Conservation (phyloP, 2,888 invertebrate genomes). For the Magallana nippona region DNA sequence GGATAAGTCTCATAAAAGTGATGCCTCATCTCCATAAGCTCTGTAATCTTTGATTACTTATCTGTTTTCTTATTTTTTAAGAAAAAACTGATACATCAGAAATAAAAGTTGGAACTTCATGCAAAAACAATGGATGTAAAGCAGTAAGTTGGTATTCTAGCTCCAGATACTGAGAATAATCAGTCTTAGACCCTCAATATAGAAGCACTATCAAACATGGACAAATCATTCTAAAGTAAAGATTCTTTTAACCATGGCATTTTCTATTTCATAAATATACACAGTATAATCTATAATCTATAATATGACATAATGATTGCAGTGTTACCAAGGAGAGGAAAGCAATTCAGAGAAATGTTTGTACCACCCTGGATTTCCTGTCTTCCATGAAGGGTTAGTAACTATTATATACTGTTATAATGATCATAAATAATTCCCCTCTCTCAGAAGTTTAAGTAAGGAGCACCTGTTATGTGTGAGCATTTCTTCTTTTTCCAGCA, state of each 20-base stretch:
- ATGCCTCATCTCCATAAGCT: too few species aligned
- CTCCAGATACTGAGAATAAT: background rate
- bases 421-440: too few species aligned
- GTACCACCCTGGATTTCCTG: conserved; percentile 92
- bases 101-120: conserved; percentile 85
- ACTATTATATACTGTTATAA: background rate
- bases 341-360: conserved; percentile 83
- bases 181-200: too few species aligned
- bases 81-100: conserved; percentile 1
- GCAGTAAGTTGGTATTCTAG: conserved; percentile 72
- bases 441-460: too few species aligned
- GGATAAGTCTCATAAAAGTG: too few species aligned
- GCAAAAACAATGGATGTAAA: conserved; percentile 92
- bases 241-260: too few species aligned
- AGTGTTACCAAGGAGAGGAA: conserved; percentile 85
- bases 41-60: background rate
- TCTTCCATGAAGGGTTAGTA: conserved; percentile 93
- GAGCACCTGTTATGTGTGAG: background rate
- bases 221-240: too few species aligned
- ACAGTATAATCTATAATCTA: too few species aligned
- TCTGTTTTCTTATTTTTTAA: conserved; percentile 3
- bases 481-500: conserved; percentile 70
- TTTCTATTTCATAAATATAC: too few species aligned
- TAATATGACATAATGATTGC: too few species aligned
- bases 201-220: too few species aligned